Evolutionary conservation across 2,113 vertebrate genomes (phyloP).

Genomic region (Pachycephala philippinensis): DNA sequence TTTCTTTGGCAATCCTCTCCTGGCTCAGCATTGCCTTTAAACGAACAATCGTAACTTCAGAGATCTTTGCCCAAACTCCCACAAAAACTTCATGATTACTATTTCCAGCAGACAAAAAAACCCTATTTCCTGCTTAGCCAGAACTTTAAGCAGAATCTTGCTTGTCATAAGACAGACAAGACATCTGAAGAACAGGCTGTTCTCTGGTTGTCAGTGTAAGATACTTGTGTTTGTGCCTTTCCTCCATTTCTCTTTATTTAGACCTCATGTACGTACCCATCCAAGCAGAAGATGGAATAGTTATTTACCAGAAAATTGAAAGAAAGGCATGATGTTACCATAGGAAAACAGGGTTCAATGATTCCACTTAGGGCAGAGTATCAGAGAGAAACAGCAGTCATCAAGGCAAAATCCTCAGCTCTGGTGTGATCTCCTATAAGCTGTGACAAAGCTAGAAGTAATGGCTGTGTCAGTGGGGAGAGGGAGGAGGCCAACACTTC

Average conservation of each 20-base stretch:
- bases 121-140: not conserved
- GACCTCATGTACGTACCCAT: not conserved
- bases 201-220: not conserved
- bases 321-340: not conserved
- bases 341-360: not conserved
- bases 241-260: not conserved
- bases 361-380: not conserved
- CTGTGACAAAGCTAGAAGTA: conserved; percentile 4
- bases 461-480: conserved; percentile 18
- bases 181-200: not conserved
- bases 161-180: not conserved
- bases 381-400: not conserved
- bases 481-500: not conserved
- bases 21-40: not conserved
- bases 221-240: not conserved
- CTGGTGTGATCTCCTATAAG: not conserved
- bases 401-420: not conserved
- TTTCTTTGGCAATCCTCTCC: not conserved
- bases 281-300: not conserved
- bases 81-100: not conserved
- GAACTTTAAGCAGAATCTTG: not conserved
- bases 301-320: not conserved
- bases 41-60: not conserved
- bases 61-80: not conserved
- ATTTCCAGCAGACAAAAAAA: not conserved